phyloP scores from a whole-genome alignment of 1,140 invertebrate species.

The Vanessa tameamea region DNA sequence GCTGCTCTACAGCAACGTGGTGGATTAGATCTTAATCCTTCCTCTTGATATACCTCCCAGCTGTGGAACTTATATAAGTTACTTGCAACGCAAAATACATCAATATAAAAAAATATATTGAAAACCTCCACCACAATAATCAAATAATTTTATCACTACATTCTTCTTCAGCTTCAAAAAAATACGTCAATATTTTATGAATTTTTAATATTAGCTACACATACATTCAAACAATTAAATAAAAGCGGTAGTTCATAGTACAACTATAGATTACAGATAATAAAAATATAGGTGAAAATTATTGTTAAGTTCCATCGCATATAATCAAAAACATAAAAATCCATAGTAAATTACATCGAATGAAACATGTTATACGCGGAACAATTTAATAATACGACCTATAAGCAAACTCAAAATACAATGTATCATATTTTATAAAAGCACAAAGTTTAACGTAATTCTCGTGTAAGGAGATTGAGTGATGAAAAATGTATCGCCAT shows the following conservation, averaged over 20 bases:
- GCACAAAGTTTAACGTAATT: constrained; percentile 43
- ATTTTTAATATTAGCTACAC: no score
- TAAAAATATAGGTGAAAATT: not conserved
- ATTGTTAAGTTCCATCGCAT: not conserved
- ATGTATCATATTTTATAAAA: constrained; percentile 5
- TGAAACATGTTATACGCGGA: not conserved
- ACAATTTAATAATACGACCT: not conserved
- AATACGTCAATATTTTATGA: no score
- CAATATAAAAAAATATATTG: no score
- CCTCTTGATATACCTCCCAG: no score
- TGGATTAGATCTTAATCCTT: no score
- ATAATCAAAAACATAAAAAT: not conserved
- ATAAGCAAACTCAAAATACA: not conserved
- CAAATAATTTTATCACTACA: no score
- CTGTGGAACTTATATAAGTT: no score
- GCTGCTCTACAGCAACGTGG: no score
- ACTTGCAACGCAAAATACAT: no score
- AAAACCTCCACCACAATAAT: no score
- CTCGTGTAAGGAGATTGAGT: constrained; percentile 51
- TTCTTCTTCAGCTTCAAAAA: no score
- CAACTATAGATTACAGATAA: not conserved
- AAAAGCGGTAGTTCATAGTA: not conserved
- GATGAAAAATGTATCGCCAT: constrained; percentile 62
- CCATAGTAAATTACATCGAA: not conserved
- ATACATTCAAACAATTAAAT: not conserved